Conservation (phyloP, 2,797 vertebrate species). For the Nasua narica region DNA sequence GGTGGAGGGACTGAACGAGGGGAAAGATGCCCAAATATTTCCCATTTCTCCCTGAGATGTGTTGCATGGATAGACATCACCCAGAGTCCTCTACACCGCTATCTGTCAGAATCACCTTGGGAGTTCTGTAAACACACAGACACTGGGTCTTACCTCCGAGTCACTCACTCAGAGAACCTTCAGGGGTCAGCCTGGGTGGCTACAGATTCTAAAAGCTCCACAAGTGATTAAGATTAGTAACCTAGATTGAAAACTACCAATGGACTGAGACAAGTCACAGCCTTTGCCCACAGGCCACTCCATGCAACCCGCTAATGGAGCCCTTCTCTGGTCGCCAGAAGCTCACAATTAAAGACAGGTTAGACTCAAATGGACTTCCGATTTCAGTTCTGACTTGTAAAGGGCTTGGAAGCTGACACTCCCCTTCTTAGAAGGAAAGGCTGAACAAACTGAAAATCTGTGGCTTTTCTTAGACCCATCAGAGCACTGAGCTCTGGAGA, state of each 20-base stretch:
- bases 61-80: background rate
- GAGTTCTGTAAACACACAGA: background rate
- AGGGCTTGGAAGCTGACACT: background rate
- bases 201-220: background rate
- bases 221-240: background rate
- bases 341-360: background rate
- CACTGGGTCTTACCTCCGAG: background rate
- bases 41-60: background rate
- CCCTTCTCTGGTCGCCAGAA: background rate
- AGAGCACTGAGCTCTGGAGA: background rate
- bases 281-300: background rate
- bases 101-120: background rate
- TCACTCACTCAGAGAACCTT: background rate
- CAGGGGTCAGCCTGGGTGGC: background rate
- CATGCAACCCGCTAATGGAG: background rate
- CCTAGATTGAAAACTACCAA: background rate
- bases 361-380: background rate
- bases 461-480: background rate
- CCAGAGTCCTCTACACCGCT: accelerated
- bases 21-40: background rate
- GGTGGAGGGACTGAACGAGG: background rate
- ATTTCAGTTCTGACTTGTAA: background rate
- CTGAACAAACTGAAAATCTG: background rate
- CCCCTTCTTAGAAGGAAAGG: background rate
- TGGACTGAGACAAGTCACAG: background rate